Base-by-base conservation (phyloP, 2,113 vertebrate species). In the Seriola dumerili region DNA sequence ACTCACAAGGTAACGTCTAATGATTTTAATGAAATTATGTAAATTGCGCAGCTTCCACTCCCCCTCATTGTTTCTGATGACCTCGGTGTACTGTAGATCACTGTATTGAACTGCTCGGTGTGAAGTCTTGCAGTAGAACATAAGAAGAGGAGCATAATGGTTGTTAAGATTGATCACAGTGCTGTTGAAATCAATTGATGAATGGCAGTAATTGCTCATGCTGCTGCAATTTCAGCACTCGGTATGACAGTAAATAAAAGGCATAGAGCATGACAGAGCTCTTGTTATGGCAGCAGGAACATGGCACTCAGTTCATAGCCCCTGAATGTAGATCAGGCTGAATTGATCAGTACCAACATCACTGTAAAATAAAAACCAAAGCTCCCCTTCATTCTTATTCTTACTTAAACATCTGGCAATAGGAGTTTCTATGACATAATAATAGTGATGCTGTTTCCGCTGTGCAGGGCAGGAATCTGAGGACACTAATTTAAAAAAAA, bases 161-260 rank as follows among this genome's bases (percentile, higher is more conserved):
- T 73, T 80, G 71, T 78, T 71, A n/a, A 48, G 72, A 91, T 82
- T 71, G 88, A 90, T 88, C 76, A 42, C 83, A 48, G 4, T 65
- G 54, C 48, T 68, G 80, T 57, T 80, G 68, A 88, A 87, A 91
- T 90, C 78, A 84, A 70, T 88, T 84, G 38, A 87, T 81, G 80
- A 91, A 88, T 48, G 48, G 19, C 74, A 80, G 68, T 78, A 85
- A 89, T 91, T 90, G 74, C 63, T 80, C 58, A 69, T 54, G 42
- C 50, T 52, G 72, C 76, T 87, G 65, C 71, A 64, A 52, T 81
- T 88, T 88, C 85, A 80, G 85, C 78, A 76, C 76, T 62, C 40
- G 66, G 55, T 63, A 61, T 63, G 83, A 73, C 75, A 83, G 76
- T 83, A 75, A 89, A 91, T 86, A 86, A 69, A 80, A 83, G 81